A percentile compares a stretch with the other conserved stretches of the same genome.
These are phyloP conservation scores for Zaprionus davidi DNA, from an alignment of 1,140 invertebrate species.

Conservation along the genomic window DNA sequence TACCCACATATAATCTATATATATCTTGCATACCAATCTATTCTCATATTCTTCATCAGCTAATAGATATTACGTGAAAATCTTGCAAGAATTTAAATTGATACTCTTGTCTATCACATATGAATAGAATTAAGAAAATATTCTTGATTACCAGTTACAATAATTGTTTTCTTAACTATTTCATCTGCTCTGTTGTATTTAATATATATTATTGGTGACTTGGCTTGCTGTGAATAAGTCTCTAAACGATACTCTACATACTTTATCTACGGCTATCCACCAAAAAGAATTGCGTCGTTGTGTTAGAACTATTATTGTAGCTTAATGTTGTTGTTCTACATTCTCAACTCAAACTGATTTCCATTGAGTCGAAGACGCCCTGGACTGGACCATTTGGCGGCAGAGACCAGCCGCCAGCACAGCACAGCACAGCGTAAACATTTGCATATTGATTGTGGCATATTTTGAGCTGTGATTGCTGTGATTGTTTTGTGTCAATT, in stretches of 20 bases:
- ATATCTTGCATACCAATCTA: not conserved
- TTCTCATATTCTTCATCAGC: not conserved
- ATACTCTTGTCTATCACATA: not conserved
- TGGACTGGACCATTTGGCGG: slow-evolving; percentile 21
- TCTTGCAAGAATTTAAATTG: not conserved
- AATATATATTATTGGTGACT: too few species aligned
- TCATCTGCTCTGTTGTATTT: not conserved
- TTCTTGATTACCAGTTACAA: not conserved
- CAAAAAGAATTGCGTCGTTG: slow-evolving; percentile 15
- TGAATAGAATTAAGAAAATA: not conserved
- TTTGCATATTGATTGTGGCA: slow-evolving; percentile 75
- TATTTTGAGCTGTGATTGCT: slow-evolving; percentile 52
- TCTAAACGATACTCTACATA: not conserved
- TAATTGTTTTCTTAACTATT: not conserved
- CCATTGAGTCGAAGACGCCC: slow-evolving; percentile 65
- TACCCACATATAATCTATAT: not conserved
- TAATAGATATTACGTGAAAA: not conserved
- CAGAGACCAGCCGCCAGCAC: not conserved
- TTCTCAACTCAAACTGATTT: slow-evolving; percentile 59
- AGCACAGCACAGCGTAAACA: slow-evolving; percentile 48
- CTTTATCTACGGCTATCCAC: not conserved
- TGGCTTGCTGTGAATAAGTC: too few species aligned
- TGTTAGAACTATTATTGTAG: slow-evolving; percentile 22
- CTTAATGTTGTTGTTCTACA: slow-evolving; percentile 28
- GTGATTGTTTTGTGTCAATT: slow-evolving; percentile 57